phyloP scores from a whole-genome alignment of 2,888 invertebrate species.

The Eulithis testata region DNA sequence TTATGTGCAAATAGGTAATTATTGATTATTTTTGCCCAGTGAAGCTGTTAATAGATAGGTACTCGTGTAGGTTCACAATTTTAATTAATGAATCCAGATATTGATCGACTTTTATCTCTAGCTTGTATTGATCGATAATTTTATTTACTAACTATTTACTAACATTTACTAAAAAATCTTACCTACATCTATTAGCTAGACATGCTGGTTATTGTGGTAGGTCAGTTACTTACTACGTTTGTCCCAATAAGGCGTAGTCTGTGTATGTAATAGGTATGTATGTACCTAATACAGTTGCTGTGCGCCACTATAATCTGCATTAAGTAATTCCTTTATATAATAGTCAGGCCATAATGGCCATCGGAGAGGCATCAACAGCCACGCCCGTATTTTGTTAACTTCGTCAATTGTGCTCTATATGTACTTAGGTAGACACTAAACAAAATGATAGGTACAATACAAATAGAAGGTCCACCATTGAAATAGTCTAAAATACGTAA shows the following conservation, averaged over 20 bases:
- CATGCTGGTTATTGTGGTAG: constrained; percentile 44
- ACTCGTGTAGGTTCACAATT: not conserved
- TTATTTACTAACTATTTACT: not conserved
- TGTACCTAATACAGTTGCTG: constrained; percentile 36
- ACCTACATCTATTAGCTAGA: not conserved
- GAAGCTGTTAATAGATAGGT: constrained; percentile 2
- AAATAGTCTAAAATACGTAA: not conserved
- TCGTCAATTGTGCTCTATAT: constrained; percentile 43
- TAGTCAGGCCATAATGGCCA: constrained; percentile 56
- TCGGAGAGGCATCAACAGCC: constrained; percentile 58
- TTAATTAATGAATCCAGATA: not conserved
- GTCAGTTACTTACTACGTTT: constrained; percentile 45
- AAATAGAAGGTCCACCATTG: not conserved
- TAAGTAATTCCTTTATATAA: constrained; percentile 54
- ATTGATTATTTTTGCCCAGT: constrained; percentile 4
- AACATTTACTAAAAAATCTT: not conserved
- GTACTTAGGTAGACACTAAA: constrained; percentile 29
- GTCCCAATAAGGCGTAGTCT: constrained; percentile 51
- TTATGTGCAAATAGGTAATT: constrained; percentile 10
- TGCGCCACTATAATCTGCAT: constrained; percentile 57
- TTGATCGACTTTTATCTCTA: not conserved
- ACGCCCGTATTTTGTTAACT: constrained; percentile 64
- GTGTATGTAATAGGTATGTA: constrained; percentile 10
- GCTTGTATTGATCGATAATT: not conserved
- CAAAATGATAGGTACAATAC: constrained; percentile 25